phyloP scores from a whole-genome alignment of 1,140 invertebrate species.

The Arctopsyche grandis region DNA sequence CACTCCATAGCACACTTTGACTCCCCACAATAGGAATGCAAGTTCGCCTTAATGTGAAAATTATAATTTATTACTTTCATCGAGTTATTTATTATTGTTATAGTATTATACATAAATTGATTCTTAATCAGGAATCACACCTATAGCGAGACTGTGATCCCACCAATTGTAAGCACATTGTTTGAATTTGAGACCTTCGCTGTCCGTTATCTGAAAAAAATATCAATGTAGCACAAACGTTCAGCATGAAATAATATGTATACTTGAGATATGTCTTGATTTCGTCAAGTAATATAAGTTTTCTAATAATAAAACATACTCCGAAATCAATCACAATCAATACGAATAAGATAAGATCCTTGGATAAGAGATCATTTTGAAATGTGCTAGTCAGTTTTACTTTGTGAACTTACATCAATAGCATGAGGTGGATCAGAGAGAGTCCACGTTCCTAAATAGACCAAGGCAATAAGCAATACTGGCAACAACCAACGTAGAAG shows the following conservation, averaged over 20 bases:
- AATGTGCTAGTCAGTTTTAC: too few species aligned
- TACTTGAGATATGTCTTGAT: not conserved
- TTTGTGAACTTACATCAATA: conserved; percentile 71
- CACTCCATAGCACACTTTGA: conserved; percentile 90
- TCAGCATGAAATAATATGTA: not conserved
- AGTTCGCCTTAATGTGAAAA: conserved; percentile 77
- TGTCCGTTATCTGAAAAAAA: conserved; percentile 73
- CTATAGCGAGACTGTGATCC: conserved; percentile 89
- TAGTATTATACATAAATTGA: not conserved
- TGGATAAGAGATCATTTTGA: too few species aligned
- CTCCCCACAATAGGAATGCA: conserved; percentile 89
- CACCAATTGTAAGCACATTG: conserved; percentile 93
- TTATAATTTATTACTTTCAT: not conserved
- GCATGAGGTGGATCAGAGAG: conserved; percentile 81
- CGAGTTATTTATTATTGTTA: not conserved
- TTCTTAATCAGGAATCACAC: conserved; percentile 60
- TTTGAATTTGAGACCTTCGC: conserved; percentile 81
- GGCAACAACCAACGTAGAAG: conserved; percentile 92
- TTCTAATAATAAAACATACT: not conserved
- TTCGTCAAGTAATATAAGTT: not conserved
- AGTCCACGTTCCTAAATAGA: conserved; percentile 91
- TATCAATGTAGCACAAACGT: too few species aligned
- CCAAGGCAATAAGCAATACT: conserved; percentile 86
- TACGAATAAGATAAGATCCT: too few species aligned
- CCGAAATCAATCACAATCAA: too few species aligned